Percentiles rank a stretch among this genome's conserved stretches.
phyloP scores from a whole-genome alignment of 1,140 invertebrate species.

The Cyrtorhinus lividipennis region DNA sequence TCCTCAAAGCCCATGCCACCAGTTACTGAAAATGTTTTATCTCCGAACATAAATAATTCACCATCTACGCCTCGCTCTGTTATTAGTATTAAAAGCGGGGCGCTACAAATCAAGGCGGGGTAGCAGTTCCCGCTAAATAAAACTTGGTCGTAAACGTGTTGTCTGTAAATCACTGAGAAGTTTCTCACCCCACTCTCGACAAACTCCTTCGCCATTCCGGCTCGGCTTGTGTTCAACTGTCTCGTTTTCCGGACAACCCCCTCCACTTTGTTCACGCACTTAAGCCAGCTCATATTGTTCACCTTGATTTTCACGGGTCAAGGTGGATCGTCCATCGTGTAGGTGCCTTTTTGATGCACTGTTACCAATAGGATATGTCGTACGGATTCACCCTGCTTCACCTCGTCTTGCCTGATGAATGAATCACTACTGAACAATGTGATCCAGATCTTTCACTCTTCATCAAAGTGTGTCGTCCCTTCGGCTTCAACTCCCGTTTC shows the following conservation, averaged over 20 bases:
- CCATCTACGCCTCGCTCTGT: constrained; percentile 2
- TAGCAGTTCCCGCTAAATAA: neutral
- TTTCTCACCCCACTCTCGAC: neutral
- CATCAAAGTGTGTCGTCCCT: neutral
- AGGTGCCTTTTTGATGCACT: too few relatives aligned
- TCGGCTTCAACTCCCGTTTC: too few relatives aligned
- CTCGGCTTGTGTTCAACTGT: too few relatives aligned
- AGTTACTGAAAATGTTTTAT: neutral
- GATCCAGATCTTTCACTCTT: neutral
- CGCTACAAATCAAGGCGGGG: constrained; percentile 4
- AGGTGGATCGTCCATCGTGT: too few relatives aligned
- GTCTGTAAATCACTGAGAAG: neutral
- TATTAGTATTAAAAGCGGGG: neutral
- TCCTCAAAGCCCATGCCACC: neutral
- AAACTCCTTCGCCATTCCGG: neutral
- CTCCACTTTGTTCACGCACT: too few relatives aligned
- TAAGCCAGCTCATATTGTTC: too few relatives aligned
- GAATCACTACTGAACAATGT: neutral
- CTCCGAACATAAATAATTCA: constrained; percentile 2
- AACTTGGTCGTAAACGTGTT: constrained; percentile 4
- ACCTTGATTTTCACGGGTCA: too few relatives aligned
- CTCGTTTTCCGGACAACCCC: too few relatives aligned
- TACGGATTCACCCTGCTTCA: too few relatives aligned
- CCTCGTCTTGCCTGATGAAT: neutral
- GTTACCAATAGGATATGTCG: too few relatives aligned